phyloP scores from a whole-genome alignment of 2,888 invertebrate genomes.

The Volucella zonaria region DNA sequence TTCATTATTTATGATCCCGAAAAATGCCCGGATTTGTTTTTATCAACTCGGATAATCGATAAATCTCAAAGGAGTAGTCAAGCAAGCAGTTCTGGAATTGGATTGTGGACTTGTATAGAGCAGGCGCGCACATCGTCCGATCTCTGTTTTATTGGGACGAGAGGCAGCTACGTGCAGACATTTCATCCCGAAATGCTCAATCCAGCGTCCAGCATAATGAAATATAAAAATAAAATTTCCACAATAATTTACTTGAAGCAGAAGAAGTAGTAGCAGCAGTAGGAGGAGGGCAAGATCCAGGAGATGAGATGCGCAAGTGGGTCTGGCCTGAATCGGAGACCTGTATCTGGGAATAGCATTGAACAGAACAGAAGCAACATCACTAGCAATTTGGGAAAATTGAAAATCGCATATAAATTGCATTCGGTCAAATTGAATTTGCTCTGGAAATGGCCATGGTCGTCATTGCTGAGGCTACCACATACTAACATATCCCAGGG shows the following conservation, averaged over 20 bases:
- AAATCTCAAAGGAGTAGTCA: conserved; percentile 70
- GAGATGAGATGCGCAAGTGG: not conserved
- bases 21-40: conserved; percentile 73
- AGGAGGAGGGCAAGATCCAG: not conserved
- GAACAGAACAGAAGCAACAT: conserved; percentile 23
- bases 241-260: conserved; percentile 67
- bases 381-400: conserved; percentile 71
- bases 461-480: conserved; percentile 6
- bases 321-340: not conserved
- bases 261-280: conserved; percentile 17
- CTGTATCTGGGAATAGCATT: conserved; percentile 54
- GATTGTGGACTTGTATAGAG: conserved; percentile 1
- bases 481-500: conserved; percentile 1
- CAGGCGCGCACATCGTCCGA: not conserved
- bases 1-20: conserved; percentile 73
- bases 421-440: conserved; percentile 73
- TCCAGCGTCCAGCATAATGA: conserved; percentile 60
- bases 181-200: conserved; percentile 41
- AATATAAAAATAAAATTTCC: conserved; percentile 73
- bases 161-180: conserved; percentile 58
- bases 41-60: conserved; percentile 74
- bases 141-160: not conserved
- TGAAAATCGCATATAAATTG: conserved; percentile 74
- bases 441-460: conserved; percentile 65
- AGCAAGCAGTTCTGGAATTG: conserved; percentile 50